Base-by-base conservation (phyloP, 2,113 vertebrate species). In the Cavia aperea region DNA sequence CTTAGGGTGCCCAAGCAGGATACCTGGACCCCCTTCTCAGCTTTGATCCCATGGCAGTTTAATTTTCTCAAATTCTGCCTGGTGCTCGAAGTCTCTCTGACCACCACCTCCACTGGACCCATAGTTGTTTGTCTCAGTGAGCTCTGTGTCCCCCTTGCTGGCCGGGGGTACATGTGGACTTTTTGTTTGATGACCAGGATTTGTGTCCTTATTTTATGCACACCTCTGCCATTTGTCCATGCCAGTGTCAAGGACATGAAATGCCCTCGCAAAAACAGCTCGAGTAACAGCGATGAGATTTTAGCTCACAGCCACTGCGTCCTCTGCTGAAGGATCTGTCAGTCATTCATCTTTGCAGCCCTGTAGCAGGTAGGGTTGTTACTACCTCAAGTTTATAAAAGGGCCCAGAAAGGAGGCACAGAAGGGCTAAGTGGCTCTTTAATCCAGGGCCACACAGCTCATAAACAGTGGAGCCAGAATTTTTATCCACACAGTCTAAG, bases 141-240 rank as follows among this genome's bases (percentile, higher is more conserved):
- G 16, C 21, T 13, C 11, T n/a, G 39, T n/a, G 1, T 4, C 68
- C 43, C 33, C 11, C 54, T 49, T 46, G 24, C 18, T 7, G 0
- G 1, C 51, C 51, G 51, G 51, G 33, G 15, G 24, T 0, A 0
- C 18, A 0, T 12, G 2, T 0, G 23, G 33, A 4, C 13, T 51
- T 39, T 7, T 49, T n/a, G 68, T 68, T 43, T 78, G 46, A 21
- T 39, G 26, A 29, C 29, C 12, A 54, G 73, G 24, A 70, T 82
- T 26, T 72, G 39, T 33, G 19, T 72, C 70, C 4, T 49, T 46
- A 23, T 51, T 31, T 63, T 54, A 23, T 51, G n/a, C 24, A 15
- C 43, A 4, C 15, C 29, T 81, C 81, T 51, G 15, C 54, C n/a
- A 62, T 39, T n/a, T 68, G n/a, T n/a, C 73, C 9, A 10, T 26